These are phyloP conservation scores for Oncopeltus fasciatus DNA, from an alignment of 1,140 invertebrate genomes.

Conservation along the genomic window DNA sequence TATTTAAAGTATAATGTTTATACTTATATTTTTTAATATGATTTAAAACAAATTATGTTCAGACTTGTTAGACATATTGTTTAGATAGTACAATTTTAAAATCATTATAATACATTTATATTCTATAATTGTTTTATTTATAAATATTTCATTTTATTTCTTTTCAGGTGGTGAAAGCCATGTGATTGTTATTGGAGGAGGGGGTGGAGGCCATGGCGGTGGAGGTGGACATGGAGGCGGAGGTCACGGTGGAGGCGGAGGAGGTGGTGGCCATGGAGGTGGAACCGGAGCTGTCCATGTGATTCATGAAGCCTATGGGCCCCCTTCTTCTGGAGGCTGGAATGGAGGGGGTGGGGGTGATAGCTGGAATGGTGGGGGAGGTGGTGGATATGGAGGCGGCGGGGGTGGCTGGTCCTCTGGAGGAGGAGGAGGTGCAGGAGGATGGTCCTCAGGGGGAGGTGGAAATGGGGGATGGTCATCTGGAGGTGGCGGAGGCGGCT, in stretches of 20 bases:
- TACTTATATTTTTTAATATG: too few relatives aligned
- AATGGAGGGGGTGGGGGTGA: conserved; percentile 8
- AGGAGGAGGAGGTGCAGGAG: conserved; percentile 2
- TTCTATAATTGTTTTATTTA: neutral
- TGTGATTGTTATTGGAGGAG: conserved; percentile 14
- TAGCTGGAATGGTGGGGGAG: conserved; percentile 16
- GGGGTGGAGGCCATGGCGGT: conserved; percentile 11
- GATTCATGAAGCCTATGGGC: conserved; percentile 2
- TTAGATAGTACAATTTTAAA: neutral
- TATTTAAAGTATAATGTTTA: too few relatives aligned
- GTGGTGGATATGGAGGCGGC: neutral
- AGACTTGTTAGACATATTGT: neutral
- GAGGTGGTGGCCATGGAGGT: neutral
- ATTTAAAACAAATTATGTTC: neutral
- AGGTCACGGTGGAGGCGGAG: conserved; percentile 13
- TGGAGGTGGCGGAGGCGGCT: conserved; percentile 9
- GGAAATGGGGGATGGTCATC: conserved; percentile 11
- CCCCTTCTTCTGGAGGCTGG: conserved; percentile 25
- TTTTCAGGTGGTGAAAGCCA: conserved; percentile 9
- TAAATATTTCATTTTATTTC: too few relatives aligned
- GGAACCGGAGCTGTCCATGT: neutral
- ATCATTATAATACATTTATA: neutral
- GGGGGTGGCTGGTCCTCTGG: neutral
- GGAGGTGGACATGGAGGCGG: conserved; percentile 13
- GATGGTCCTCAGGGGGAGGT: conserved; percentile 10